A percentile compares a stretch with the other conserved stretches of the same genome.
Evolutionary conservation across 2,888 invertebrate species (phyloP).

Genomic region (Buathra laborator): DNA sequence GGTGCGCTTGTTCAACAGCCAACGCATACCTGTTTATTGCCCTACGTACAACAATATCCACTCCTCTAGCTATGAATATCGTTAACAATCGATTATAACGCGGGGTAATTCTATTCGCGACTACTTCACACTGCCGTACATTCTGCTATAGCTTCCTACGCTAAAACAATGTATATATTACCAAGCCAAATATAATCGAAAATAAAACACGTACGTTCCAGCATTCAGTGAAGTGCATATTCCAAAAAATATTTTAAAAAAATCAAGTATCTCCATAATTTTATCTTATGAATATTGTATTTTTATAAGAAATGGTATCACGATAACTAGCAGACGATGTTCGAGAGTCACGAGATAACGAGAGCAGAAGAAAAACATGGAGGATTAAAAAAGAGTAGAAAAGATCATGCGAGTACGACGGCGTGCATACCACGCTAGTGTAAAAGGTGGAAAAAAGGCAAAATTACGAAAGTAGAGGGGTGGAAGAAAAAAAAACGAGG

Average conservation of each 20-base stretch:
- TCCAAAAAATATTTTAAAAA: not conserved
- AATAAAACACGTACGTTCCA: not conserved
- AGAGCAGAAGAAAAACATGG: not conserved
- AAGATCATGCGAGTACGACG: constrained; percentile 47
- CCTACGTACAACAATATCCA: constrained; percentile 59
- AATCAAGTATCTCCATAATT: not conserved
- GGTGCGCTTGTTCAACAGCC: constrained; percentile 11
- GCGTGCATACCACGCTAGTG: constrained; percentile 41
- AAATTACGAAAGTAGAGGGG: constrained; percentile 28
- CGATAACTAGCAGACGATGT: constrained; percentile 43
- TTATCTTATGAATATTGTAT: constrained; percentile 27
- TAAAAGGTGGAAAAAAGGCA: constrained; percentile 34
- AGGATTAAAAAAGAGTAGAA: constrained; percentile 34
- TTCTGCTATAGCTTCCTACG: not conserved
- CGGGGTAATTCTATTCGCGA: constrained; percentile 14
- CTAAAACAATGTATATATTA: not conserved
- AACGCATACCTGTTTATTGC: constrained; percentile 45
- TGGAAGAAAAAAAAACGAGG: not conserved
- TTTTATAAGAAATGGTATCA: constrained; percentile 32
- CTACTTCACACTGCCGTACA: not conserved
- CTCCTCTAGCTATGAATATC: constrained; percentile 54
- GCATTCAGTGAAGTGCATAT: not conserved
- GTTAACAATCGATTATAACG: constrained; percentile 60
- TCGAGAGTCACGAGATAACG: constrained; percentile 28
- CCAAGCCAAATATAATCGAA: not conserved